Base-by-base conservation (phyloP, 2,888 invertebrate species). In the Drosophila nr. perissopoda region DNA sequence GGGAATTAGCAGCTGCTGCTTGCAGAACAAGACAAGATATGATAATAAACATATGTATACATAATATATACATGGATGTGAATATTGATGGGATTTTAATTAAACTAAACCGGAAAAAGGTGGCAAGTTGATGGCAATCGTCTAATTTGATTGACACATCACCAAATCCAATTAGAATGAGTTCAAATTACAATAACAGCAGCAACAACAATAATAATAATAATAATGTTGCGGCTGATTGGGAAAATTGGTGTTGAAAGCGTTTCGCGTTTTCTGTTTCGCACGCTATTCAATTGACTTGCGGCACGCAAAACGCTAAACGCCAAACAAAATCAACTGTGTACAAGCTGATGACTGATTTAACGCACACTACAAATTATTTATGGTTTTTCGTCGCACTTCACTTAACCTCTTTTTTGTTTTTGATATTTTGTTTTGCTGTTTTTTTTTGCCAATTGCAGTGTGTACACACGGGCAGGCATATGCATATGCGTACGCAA, bases 231-330 rank as follows among this genome's bases (percentile, higher is more conserved):
- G 8, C 8, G 11, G 38, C 29, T 60, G 64, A 61, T 57, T 62
- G 57, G 61, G 27, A 21, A 52, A 78, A 76, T 67, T 74, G 63
- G 38, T 58, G 67, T 31, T 25, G 46, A 46, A 46, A 25, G 46
- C 46, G 25, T 34, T 13, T 7, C 11, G 53, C 33, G 33, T 27
- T 27, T 53, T 25, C 16, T 33, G 33, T 29, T 70, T 65, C 49
- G 61, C 82, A 83, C 83, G 83, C 88, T 83, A 89, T 76, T 87
- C 79, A 87, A 83, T 84, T 89, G 75, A 58, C 54, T 57, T 52
- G 62, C 52, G 65, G 42, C 89, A 89, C 89, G 83, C 83, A 71
- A 78, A 81, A 71, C 72, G 49, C n/a, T 70, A 64, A 76, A 68
- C 72, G 56, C 10, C 68, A 64, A 77, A 77, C 64, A 67, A 65